phyloP scores from a whole-genome alignment of 1,140 invertebrate genomes.

The Anoplolepis gracilipes region DNA sequence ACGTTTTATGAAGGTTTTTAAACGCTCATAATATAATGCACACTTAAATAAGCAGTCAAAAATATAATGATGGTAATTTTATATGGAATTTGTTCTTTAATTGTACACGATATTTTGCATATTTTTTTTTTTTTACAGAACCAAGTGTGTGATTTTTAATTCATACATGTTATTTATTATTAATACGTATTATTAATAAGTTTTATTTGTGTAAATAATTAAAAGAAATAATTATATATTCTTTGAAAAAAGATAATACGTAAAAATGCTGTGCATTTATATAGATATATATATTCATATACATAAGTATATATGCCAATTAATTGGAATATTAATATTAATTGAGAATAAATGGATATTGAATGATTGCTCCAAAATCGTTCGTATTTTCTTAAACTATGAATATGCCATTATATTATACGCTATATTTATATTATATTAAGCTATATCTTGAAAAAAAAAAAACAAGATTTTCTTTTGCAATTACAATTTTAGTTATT shows the following conservation, averaged over 20 bases:
- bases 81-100: too few species aligned
- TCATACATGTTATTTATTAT: conserved; percentile 11
- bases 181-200: conserved; percentile 1
- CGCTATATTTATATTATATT: too few species aligned
- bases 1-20: neutral
- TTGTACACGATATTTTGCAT: too few species aligned
- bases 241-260: neutral
- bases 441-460: too few species aligned
- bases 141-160: conserved; percentile 13
- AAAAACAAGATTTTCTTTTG: neutral
- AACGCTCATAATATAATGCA: neutral
- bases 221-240: conserved; percentile 20
- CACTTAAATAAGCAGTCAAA: neutral
- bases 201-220: conserved; percentile 46
- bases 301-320: neutral
- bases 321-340: conserved; percentile 1
- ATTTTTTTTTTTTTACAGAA: too few species aligned
- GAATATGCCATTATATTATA: neutral
- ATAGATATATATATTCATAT: neutral
- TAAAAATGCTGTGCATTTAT: conserved; percentile 36
- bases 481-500: neutral
- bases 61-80: neutral
- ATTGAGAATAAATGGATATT: conserved; percentile 5
- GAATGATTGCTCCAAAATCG: neutral
- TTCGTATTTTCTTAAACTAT: conserved; percentile 23